Base-by-base conservation (phyloP, 2,113 vertebrate genomes). In the Apodemus sylvaticus region DNA sequence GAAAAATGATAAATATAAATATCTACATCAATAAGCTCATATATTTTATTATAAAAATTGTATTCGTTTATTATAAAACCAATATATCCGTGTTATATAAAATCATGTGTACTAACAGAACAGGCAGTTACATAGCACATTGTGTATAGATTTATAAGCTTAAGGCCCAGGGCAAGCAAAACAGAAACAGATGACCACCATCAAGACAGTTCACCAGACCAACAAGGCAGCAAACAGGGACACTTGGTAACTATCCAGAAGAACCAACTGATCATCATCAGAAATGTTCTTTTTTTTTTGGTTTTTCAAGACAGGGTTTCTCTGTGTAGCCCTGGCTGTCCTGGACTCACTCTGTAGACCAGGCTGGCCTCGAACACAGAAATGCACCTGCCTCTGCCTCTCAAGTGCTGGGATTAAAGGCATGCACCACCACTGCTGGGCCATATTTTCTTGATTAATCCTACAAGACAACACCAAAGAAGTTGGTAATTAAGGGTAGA, bases 111-210 rank as follows among this genome's bases (percentile, higher is more conserved):
- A 42, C 22, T 26, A 51, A 48, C 20, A 85, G 29, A 68, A 12
- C 9, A 8, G 4, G 42, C 45, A 64, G 26, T 5, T 0, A 24
- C 7, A 7, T 20, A 26, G 53, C 24, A 58, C 5, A 36, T 0
- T 34, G 7, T 16, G 20, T 3, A 34, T 20, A 26, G 3, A 19
- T 53, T 58, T 66, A 36, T 34, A 89, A 68, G 73, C 34, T 45
- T 45, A 85, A 66, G 12, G 73, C 45, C 92, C 8, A 12, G 14
- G 9, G 6, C 51, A 86, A 79, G 73, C 26, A 48, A 83, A 68
- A 34, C 36, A 48, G 20, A 79, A 76, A 76, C 17, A 70, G 48
- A 48, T 9, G 74, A 76, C 79, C n/a, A 7, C 26, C 20, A 51
- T 66, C 73, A 58, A 82, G 36, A n/a, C 85, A 12, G 29, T 55